Conservation (phyloP, 2,797 vertebrate species). For the Sandelia bainsii region DNA sequence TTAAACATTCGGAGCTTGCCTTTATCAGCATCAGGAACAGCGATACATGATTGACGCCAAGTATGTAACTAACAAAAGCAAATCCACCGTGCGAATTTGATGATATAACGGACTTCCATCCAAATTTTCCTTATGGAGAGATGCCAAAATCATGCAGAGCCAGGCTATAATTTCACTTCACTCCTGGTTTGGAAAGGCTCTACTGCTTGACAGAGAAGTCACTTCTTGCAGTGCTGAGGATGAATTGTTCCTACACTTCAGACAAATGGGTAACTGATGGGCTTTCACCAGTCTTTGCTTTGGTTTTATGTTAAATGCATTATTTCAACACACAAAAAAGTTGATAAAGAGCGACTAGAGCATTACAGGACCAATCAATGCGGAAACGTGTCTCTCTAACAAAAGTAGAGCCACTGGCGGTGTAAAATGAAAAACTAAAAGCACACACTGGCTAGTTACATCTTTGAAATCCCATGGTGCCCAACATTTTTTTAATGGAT, state of each 20-base stretch:
- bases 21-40: background rate
- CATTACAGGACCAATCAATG: too few relatives aligned
- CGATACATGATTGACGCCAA: background rate
- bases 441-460: background rate
- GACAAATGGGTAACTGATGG: background rate
- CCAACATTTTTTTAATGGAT: background rate
- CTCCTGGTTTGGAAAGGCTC: background rate
- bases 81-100: background rate
- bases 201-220: background rate
- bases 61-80: background rate
- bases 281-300: background rate
- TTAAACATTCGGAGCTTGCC: background rate
- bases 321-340: background rate
- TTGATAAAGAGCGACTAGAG: background rate
- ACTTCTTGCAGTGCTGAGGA: background rate
- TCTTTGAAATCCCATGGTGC: background rate
- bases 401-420: background rate
- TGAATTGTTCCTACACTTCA: background rate
- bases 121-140: accelerated
- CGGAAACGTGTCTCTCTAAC: background rate
- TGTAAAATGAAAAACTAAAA: background rate
- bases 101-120: background rate
- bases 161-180: background rate
- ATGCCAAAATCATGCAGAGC: background rate
- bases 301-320: background rate